Percentiles rank a stretch among this genome's conserved stretches.
Conservation (phyloP, 2,797 vertebrate genomes). For the Diglossa cyanea region DNA sequence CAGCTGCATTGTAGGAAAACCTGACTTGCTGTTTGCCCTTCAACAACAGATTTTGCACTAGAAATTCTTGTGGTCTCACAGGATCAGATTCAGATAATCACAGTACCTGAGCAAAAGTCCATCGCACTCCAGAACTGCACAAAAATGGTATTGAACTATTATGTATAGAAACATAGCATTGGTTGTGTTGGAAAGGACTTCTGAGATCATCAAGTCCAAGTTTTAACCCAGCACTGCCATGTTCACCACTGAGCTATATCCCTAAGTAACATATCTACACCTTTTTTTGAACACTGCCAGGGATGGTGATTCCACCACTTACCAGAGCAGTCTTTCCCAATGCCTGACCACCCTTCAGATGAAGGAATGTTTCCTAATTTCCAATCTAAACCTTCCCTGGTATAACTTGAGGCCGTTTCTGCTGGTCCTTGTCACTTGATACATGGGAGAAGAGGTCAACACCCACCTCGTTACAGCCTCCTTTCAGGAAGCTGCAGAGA, state of each 20-base stretch:
- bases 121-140: rapidly evolving
- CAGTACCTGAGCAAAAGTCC: neutral
- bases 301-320: neutral
- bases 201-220: neutral
- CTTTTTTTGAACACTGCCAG: neutral
- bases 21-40: constrained; percentile 23
- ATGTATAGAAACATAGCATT: neutral
- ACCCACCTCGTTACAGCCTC: rapidly evolving
- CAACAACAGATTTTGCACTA: neutral
- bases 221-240: neutral
- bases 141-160: neutral
- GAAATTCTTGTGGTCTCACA: neutral
- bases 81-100: neutral
- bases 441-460: neutral
- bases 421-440: neutral
- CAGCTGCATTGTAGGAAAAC: neutral
- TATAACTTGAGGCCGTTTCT: neutral
- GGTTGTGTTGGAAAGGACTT: neutral
- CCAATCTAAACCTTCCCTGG: neutral
- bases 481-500: neutral
- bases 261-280: neutral
- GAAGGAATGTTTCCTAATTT: neutral
- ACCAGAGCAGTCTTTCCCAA: neutral
- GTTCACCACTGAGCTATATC: neutral
- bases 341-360: neutral